Evolutionary conservation across 2,888 invertebrate species (phyloP).

Genomic region (Campopleginae sp.): DNA sequence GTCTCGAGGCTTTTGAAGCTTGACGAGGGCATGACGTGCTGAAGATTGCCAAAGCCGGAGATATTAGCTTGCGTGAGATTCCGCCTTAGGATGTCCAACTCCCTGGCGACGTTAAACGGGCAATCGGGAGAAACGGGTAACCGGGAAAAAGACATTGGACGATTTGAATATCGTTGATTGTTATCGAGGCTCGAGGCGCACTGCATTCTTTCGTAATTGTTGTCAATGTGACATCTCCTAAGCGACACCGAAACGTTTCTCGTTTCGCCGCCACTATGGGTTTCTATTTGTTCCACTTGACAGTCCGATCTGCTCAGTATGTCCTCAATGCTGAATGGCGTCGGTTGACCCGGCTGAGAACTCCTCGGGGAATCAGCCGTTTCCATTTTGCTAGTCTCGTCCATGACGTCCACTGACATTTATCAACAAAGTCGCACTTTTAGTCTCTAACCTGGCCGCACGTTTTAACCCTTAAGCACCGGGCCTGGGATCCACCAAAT

Average conservation of each 20-base stretch:
- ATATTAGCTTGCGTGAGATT: conserved; percentile 80
- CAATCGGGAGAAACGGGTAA: conserved; percentile 75
- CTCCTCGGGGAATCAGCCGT: conserved; percentile 76
- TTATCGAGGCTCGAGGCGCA: conserved; percentile 72
- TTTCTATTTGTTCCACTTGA: conserved; percentile 69
- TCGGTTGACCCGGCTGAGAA: conserved; percentile 76
- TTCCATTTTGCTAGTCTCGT: conserved; percentile 75
- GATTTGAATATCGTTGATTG: conserved; percentile 53
- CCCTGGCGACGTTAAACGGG: conserved; percentile 76
- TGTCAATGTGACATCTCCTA: conserved; percentile 77
- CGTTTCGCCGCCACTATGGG: conserved; percentile 65
- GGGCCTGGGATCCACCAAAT: background rate
- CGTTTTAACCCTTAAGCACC: background rate
- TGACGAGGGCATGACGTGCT: conserved; percentile 67
- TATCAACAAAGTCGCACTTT: background rate
- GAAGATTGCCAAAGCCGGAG: conserved; percentile 73
- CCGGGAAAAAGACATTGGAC: conserved; percentile 70
- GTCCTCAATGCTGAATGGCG: conserved; percentile 82
- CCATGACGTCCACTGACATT: conserved; percentile 68
- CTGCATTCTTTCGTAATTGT: conserved; percentile 76
- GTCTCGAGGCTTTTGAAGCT: conserved; percentile 77
- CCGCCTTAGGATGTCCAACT: conserved; percentile 79
- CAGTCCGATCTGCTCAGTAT: conserved; percentile 78
- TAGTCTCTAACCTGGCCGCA: background rate
- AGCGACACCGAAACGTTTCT: conserved; percentile 72